Evolutionary conservation across 2,113 vertebrate genomes (phyloP).

Genomic region (Columba janthina): DNA sequence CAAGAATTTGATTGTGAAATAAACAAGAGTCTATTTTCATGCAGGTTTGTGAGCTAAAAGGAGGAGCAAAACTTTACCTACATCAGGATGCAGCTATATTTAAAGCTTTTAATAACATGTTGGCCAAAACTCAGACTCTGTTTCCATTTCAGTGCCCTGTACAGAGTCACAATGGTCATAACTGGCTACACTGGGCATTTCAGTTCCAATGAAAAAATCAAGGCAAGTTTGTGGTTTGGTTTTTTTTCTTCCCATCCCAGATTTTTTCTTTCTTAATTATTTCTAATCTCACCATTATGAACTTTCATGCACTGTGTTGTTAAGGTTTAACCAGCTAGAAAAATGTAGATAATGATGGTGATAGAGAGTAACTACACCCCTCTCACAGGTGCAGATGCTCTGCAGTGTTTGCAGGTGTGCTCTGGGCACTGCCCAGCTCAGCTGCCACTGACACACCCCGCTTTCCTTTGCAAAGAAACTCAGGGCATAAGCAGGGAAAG

Average conservation of each 20-base stretch:
- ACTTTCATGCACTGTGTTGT: not conserved
- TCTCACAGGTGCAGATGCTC: not conserved
- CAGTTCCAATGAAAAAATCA: not conserved
- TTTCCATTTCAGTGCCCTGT: not conserved
- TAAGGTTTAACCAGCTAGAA: not conserved
- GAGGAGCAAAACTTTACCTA: not conserved
- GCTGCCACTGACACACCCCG: rapidly evolving
- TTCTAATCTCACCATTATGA: not conserved
- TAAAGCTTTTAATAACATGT: not conserved
- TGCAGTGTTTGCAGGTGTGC: not conserved
- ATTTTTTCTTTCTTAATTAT: not conserved
- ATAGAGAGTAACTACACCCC: not conserved
- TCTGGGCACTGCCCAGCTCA: not conserved
- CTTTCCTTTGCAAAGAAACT: not conserved
- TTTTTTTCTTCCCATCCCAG: not conserved
- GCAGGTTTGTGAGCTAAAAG: not conserved
- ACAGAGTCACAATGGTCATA: not conserved
- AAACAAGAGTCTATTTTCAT: not conserved
- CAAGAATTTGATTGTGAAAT: not conserved
- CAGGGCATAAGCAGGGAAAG: not conserved
- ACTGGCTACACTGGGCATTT: rapidly evolving
- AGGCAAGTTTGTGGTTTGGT: not conserved
- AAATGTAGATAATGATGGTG: not conserved
- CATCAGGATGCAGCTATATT: not conserved
- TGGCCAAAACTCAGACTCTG: not conserved